Evolutionary conservation across 2,113 vertebrate species (phyloP), one percentile per base, ranked within the genome.

Genomic region (Pterocles burchelli): DNA sequence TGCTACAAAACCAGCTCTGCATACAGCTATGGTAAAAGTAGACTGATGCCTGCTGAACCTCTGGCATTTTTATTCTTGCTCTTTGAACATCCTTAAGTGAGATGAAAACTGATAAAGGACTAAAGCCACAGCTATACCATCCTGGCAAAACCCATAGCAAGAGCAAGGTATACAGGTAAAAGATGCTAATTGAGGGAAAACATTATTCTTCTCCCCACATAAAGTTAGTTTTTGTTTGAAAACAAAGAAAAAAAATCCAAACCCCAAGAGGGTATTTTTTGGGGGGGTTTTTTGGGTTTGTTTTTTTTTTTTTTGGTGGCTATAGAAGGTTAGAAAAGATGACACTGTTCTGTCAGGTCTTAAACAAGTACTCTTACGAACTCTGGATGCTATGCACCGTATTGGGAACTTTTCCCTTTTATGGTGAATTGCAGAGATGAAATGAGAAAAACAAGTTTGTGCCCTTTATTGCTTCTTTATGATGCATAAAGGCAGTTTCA

Each of bases 391-490:
- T 57, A 19, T 11, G 8, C n/a, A 33, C 25, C 21, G 57, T 82
- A 4, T 2, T 63, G 80, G 45, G 76, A 94, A n/a, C 52, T 90
- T 86, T 93, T 84, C 18, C 6, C 4, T 78, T 94, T 85, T 74
- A 81, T 0, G 1, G 68, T 68, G 70, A 92, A 58, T 49, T 65
- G 45, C 52, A 72, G 82, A 84, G 9, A 45, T 84, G 52, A 78
- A 93, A 93, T 78, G 72, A 68, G 65, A 81, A 74, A 88, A 77
- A 36, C 20, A 75, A 85, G 25, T 52, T 46, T 72, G 3, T 0
- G 4, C 28, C 17, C 15, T 92, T 90, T 96, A 93, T 87, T 89
- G 18, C 34, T 72, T 93, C 65, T 92, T 92, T 87, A 51, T 65
- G 76, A 54, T 82, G 25, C 54, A 78, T 48, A 81, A 86, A 38